Evolutionary conservation across 2,888 invertebrate species (phyloP).

Genomic region (Xylophagus ater): DNA sequence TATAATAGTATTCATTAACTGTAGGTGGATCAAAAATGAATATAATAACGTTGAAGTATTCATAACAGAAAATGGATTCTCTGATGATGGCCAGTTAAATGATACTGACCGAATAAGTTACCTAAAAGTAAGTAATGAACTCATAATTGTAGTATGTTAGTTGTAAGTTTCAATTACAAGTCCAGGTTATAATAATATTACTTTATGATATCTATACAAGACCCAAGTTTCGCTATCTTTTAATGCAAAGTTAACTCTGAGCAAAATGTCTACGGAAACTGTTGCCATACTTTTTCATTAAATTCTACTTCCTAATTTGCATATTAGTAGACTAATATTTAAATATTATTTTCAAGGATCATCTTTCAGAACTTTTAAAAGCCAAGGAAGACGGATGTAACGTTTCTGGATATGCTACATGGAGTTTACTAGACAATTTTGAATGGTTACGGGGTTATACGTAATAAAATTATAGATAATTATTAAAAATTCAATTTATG

Average conservation of each 20-base stretch:
- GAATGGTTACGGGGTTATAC: conserved; percentile 30
- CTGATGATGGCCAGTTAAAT: conserved; percentile 37
- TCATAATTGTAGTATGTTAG: not conserved
- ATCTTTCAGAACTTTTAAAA: conserved; percentile 25
- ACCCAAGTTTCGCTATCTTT: too few relatives aligned
- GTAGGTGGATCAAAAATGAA: conserved; percentile 44
- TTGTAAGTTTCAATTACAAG: too few relatives aligned
- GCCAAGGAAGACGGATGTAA: conserved; percentile 26
- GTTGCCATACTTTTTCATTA: too few relatives aligned
- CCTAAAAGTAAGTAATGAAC: conserved; percentile 22
- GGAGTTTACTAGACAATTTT: conserved; percentile 32
- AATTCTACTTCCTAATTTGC: too few relatives aligned
- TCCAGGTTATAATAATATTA: too few relatives aligned
- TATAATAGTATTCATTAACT: conserved; percentile 36
- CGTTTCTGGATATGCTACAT: conserved; percentile 25
- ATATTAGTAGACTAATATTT: not conserved
- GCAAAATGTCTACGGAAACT: too few relatives aligned
- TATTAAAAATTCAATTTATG: not conserved
- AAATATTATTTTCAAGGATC: conserved; percentile 20
- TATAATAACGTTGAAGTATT: conserved; percentile 46
- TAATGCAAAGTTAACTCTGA: too few relatives aligned
- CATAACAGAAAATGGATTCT: conserved; percentile 51
- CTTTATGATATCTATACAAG: too few relatives aligned
- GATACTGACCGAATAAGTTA: conserved; percentile 32
- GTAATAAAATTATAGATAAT: too few relatives aligned